phyloP scores from a whole-genome alignment of 2,113 vertebrate genomes.

The Corythornis madagascariensis region DNA sequence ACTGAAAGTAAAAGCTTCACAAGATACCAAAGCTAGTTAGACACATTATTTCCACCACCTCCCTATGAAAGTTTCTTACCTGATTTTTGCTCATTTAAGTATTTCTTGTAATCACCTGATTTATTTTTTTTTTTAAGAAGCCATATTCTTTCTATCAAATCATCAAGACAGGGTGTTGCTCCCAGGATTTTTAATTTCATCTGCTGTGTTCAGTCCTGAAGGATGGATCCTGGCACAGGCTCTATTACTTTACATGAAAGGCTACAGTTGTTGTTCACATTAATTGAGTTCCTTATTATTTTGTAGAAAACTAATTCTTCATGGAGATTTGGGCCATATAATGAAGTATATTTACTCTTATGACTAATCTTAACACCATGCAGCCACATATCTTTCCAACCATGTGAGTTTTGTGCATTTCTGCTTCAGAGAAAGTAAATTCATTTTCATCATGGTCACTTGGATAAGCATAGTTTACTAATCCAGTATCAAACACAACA shows the following conservation, averaged over 20 bases:
- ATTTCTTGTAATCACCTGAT: not conserved
- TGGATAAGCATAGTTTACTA: constrained; percentile 23
- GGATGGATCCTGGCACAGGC: not conserved
- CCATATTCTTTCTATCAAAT: not conserved
- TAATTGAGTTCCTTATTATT: not conserved
- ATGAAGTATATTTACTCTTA: not conserved
- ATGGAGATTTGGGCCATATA: not conserved
- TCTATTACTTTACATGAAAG: not conserved
- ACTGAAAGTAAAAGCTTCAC: not conserved
- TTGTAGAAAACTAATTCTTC: not conserved
- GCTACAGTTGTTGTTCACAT: not conserved
- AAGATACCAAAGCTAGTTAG: not conserved
- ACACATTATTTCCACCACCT: not conserved
- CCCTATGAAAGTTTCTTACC: not conserved
- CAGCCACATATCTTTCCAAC: not conserved
- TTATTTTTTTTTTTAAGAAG: not conserved
- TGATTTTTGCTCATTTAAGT: not conserved
- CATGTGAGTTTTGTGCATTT: not conserved
- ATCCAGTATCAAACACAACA: not conserved
- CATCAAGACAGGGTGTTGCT: not conserved
- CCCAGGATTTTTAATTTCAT: not conserved
- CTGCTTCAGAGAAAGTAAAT: constrained; percentile 5
- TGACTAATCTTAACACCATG: not conserved
- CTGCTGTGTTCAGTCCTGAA: not conserved
- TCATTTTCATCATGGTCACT: not conserved